A percentile compares a stretch with the other conserved stretches of the same genome.
Conservation (phyloP, 1,140 invertebrate genomes). For the Leptinotarsa texana region DNA sequence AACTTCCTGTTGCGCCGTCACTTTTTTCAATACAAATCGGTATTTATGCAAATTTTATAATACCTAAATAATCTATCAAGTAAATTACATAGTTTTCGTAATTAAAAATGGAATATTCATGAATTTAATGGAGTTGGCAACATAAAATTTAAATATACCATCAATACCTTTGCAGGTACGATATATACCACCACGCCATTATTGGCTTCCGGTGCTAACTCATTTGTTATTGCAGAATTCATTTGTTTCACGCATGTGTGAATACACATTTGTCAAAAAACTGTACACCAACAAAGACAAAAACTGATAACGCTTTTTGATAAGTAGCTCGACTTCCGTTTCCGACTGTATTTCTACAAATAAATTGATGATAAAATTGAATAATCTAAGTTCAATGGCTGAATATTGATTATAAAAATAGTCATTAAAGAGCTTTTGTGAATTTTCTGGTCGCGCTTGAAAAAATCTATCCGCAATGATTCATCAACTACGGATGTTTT, state of each 20-base stretch:
- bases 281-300: constrained; percentile 40
- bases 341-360: constrained; percentile 45
- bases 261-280: constrained; percentile 46
- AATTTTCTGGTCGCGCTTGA: constrained; percentile 25
- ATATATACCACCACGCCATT: constrained; percentile 44
- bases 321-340: constrained; percentile 43
- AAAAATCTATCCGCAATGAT: constrained; percentile 10
- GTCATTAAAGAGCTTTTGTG: constrained; percentile 29
- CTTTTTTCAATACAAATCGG: constrained; percentile 30
- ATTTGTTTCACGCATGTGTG: constrained; percentile 52
- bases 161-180: constrained; percentile 40
- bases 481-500: constrained; percentile 1
- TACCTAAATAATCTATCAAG: constrained; percentile 27
- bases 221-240: constrained; percentile 51
- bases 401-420: constrained; percentile 33
- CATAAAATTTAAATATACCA: constrained; percentile 39
- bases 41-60: constrained; percentile 26
- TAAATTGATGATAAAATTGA: constrained; percentile 41
- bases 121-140: constrained; percentile 38
- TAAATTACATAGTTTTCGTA: constrained; percentile 29
- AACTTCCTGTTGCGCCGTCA: constrained; percentile 13
- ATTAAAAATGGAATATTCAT: constrained; percentile 38
- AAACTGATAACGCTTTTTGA: constrained; percentile 39
- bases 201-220: constrained; percentile 49
- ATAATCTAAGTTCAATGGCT: constrained; percentile 48